A percentile compares a stretch with the other conserved stretches of the same genome.
Evolutionary conservation across 2,888 invertebrate genomes (phyloP).

Genomic region (Ophion ventricosus): DNA sequence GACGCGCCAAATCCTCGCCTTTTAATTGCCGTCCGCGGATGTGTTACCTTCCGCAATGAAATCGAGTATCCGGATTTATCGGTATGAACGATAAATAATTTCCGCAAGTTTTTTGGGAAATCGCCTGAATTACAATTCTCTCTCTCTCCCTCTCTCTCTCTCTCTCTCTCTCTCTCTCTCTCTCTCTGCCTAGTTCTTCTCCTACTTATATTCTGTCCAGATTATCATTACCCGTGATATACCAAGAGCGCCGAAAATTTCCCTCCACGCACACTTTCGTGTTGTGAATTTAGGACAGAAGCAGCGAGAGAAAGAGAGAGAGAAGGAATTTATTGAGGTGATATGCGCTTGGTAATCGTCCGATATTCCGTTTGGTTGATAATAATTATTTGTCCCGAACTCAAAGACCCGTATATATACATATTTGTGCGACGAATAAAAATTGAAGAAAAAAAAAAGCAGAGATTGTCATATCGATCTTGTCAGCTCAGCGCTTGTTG

Average conservation of each 20-base stretch:
- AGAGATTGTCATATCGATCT: conserved; percentile 4
- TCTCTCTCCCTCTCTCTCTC: conserved; percentile 27
- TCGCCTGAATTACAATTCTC: conserved; percentile 11
- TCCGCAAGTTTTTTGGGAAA: conserved; percentile 16
- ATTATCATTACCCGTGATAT: conserved; percentile 22
- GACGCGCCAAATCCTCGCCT: conserved; percentile 40
- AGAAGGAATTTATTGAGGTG: conserved; percentile 21
- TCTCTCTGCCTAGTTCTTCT: neutral
- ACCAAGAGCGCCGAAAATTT: conserved; percentile 24
- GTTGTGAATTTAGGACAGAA: conserved; percentile 32
- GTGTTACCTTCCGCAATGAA: conserved; percentile 44
- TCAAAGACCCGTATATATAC: neutral
- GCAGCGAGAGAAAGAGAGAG: conserved; percentile 10
- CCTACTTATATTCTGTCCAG: conserved; percentile 54
- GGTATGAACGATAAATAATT: too few relatives aligned
- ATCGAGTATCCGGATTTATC: conserved; percentile 5
- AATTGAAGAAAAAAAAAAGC: conserved; percentile 6
- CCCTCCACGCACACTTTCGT: conserved; percentile 65
- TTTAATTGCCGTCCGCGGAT: conserved; percentile 75
- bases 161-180: conserved; percentile 32
- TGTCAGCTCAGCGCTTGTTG: conserved; percentile 74
- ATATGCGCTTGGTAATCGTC: conserved; percentile 66
- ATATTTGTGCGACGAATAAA: conserved; percentile 3
- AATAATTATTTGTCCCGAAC: conserved; percentile 18
- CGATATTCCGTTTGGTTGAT: conserved; percentile 22